These are phyloP conservation scores for Acanthurus leucopareius DNA, from an alignment of 2,797 vertebrate genomes.

Conservation along the genomic window DNA sequence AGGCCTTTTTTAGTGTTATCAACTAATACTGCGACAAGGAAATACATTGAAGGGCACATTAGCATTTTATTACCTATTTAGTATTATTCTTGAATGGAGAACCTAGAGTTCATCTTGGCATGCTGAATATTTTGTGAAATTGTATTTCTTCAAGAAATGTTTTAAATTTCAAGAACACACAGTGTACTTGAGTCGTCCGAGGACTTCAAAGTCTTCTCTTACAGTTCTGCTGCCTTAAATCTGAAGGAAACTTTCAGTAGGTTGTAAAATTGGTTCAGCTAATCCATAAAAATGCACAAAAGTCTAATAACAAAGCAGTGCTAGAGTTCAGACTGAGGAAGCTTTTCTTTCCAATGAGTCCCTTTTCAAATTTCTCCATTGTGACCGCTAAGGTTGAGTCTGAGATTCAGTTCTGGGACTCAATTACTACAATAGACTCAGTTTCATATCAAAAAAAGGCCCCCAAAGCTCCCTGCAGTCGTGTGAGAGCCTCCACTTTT, in stretches of 20 bases:
- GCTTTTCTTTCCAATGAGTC: constrained; percentile 18
- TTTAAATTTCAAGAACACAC: background rate
- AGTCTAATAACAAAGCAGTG: constrained; percentile 25
- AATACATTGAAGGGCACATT: background rate
- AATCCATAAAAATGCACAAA: constrained; percentile 32
- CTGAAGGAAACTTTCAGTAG: background rate
- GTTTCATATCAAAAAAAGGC: constrained; percentile 5
- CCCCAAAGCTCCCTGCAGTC: background rate
- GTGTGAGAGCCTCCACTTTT: background rate
- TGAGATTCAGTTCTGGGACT: constrained; percentile 11
- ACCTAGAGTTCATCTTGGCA: background rate
- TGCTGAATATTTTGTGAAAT: background rate
- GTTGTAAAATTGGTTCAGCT: constrained; percentile 10
- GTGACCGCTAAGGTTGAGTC: background rate
- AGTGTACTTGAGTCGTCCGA: background rate
- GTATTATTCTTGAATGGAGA: too few relatives aligned
- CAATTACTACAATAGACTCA: constrained; percentile 15
- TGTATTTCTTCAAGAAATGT: background rate
- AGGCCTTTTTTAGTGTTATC: background rate
- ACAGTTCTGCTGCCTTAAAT: constrained; percentile 4
- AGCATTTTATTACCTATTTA: too few relatives aligned
- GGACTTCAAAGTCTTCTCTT: background rate
- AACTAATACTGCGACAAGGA: background rate
- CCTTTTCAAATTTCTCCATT: constrained; percentile 33
- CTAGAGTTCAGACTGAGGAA: background rate